Base-by-base conservation (phyloP, 2,113 vertebrate genomes). In the Capricornis sumatraensis region DNA sequence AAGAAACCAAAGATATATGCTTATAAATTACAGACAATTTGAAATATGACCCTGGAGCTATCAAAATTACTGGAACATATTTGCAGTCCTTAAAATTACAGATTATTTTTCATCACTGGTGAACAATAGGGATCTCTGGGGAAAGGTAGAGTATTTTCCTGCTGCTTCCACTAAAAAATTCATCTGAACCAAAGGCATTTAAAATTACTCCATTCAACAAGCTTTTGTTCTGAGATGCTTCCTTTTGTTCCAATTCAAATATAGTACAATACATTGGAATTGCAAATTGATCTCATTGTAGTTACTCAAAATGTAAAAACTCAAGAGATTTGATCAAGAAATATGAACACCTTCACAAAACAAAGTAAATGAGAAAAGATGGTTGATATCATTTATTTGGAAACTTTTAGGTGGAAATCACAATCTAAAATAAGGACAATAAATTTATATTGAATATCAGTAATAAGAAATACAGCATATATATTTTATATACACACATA, bases 241-340 rank as follows among this genome's bases (percentile, higher is more conserved):
- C 78, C 60, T 83, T 94, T 97, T 94, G 50, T 96, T 97, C 67
- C 94, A 90, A 27, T 9, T 83, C 55, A 95, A n/a, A 95, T 85
- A 67, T 1, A 94, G 33, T 16, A 47, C 91, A 95, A 25, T 91
- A 3, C 28, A 58, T 30, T 27, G 87, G 40, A 94, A 95, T 43
- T 90, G 36, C 76, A 98, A 95, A 97, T 79, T 52, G 62, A 8
- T 13, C 45, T 71, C 36, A 58, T 19, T 6, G 14, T 28, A 71
- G 74, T 91, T 97, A 64, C 57, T 83, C 47, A n/a, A 95, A 93
- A 97, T 74, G 71, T 88, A 84, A n/a, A 95, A 84, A 16, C 33
- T 91, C 45, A 40, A 9, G 87, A 6, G 25, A 28, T 7, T 58
- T 27, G 14, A 96, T 78, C 36, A 91, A 89, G 96, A 88, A 87